Evolutionary conservation across 2,113 vertebrate genomes (phyloP), one percentile per base, ranked within the genome.

Genomic region (Silurus glanis): DNA sequence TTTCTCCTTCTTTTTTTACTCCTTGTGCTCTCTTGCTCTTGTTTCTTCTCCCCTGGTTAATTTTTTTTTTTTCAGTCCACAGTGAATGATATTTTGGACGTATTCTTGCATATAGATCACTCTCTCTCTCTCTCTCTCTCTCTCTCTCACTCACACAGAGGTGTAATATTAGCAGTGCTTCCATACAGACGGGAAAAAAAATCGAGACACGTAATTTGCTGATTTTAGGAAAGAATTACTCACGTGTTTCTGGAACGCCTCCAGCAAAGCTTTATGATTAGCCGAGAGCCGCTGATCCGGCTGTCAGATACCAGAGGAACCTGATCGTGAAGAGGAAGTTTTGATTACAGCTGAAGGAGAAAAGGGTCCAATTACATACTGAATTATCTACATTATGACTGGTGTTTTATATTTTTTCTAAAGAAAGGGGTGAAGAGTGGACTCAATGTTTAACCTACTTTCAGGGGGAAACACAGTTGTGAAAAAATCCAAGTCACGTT

Each of bases 191-290:
- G 67, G 76, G 66, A 84, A 83, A 62, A 75, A 82, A 72, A 75
- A 83, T 58, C 45, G 86, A 90, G 81, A 88, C 87, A 85, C 89
- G 88, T 89, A 83, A 91, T 91, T 80, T 90, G 87, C 89, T 89
- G 83, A 90, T 90, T 37, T 89, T 89, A 79, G 75, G 85, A 90
- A 85, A 71, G 89, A 90, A 91, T 89, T 85, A 91, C 86, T 88
- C 88, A 90, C 83, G 66, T 86, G 85, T 88, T 90, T 85, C 87
- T 86, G 79, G 82, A 86, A 72, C 51, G 55, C 45, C 23, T 80
- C 85, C 85, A 69, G 74, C 62, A 79, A 78, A 80, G 89, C 82
- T 85, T 86, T 85, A 71, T 86, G 89, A 89, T 90, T 85, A 89
- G 83, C 37, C 47, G 51, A 85, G 85, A 85, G 85, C 67, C 64